These are phyloP conservation scores for Orussus abietinus DNA, from an alignment of 1,140 invertebrate species.

Conservation along the genomic window DNA sequence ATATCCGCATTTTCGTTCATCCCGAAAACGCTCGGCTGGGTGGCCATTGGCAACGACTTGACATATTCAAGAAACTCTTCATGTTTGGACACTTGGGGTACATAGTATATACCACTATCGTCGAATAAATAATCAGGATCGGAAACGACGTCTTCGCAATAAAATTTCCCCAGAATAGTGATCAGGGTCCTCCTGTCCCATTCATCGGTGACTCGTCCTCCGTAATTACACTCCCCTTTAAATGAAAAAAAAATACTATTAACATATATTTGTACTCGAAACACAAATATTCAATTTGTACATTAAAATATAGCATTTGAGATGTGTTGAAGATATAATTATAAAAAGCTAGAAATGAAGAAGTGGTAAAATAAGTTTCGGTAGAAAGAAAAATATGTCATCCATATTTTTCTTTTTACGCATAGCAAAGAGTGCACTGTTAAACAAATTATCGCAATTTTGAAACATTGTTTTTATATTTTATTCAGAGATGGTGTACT, in stretches of 20 bases:
- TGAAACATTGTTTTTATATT: no score
- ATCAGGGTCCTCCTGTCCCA: constrained; percentile 87
- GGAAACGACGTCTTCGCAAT: constrained; percentile 56
- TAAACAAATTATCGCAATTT: no score
- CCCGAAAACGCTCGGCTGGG: constrained; percentile 81
- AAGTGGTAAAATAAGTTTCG: no score
- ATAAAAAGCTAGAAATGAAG: no score
- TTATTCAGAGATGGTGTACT: no score
- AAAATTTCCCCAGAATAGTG: constrained; percentile 81
- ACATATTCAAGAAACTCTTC: constrained; percentile 75
- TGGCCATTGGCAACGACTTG: constrained; percentile 70
- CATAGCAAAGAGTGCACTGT: no score
- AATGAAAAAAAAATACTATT: constrained; percentile 12
- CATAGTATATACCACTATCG: constrained; percentile 67
- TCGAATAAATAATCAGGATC: constrained; percentile 61
- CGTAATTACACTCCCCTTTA: constrained; percentile 92
- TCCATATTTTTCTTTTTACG: no score
- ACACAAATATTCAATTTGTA: no score
- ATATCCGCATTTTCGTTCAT: constrained; percentile 92
- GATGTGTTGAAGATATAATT: no score
- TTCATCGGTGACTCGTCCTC: constrained; percentile 91
- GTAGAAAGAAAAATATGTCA: no score
- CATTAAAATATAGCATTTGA: no score
- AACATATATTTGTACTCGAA: not conserved
- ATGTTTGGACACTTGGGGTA: constrained; percentile 70